Evolutionary conservation across 1,140 invertebrate genomes (phyloP), one percentile per base, ranked within the genome.

Genomic region (Uloborus diversus): DNA sequence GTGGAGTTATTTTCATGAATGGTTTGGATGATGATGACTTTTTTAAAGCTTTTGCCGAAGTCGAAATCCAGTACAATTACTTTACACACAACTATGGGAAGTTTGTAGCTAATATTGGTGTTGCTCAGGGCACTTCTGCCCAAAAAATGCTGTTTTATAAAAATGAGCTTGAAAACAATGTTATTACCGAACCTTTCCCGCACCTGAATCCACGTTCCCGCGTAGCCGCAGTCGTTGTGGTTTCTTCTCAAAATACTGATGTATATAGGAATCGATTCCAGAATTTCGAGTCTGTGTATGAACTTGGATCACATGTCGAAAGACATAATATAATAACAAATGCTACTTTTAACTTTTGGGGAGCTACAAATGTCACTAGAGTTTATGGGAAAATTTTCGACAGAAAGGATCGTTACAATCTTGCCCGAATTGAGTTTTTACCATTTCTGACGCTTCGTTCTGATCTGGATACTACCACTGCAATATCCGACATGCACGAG

Each of bases 291-390:
- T 96, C 95, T 17, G 90, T 90, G 69, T 99, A 94, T 85, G 97
- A 99, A 88, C 93, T 99, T 59, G 96, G 95, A 1, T 97, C 95
- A 1, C 97, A 99, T 85, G 88, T 99, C 2, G 92, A 94, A 83
- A 96, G 98, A 85, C 97, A 98, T 84, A 96, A 95, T 82, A 93
- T 94, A 86, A 88, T 91, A n/a, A 93, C 99, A 9, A 95, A 98
- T 85, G 97, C 95, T 80, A 94, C 94, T 4, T 94, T 91, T 83
- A 99, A 99, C 85, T 99, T 96, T 94, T 90, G 99, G 80, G 95
- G 96, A 17, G 92, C 84, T 57, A 81, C 82, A 27, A 30, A 35
- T 49, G 51, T 42, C 9, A 89, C 90, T 57, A 89, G 90, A 84
- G 93, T 97, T 71, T 95, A 93, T 83, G 81, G 85, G 23, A 83